Base-by-base conservation (phyloP, 2,888 invertebrate species). In the Caenorhabditis imperialis region DNA sequence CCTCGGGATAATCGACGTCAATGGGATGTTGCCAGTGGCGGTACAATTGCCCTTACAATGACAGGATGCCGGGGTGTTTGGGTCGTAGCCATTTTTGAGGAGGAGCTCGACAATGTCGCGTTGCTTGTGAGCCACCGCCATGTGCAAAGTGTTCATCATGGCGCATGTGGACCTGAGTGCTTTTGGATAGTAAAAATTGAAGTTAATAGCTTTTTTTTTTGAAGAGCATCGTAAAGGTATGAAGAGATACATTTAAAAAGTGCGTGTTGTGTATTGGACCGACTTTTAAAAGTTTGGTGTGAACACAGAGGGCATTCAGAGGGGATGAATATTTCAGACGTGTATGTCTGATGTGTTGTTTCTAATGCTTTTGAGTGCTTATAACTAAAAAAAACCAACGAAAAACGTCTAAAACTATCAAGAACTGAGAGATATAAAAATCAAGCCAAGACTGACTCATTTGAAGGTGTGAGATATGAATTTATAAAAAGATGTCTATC, bases 111-210 rank as follows among this genome's bases (percentile, higher is more conserved):
- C 86, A 47, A 88, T 86, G 48, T 87, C 87, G 35, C 90, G 86
- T 18, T 92, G 90, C 53, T 90, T 90, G 85, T 91, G 90, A 75
- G 91, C 91, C 51, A 92, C 90, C n/a, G 91, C 91, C 81, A 91
- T 88, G 87, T 92, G 91, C 22, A 91, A 88, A 38, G 91, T 91
- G 84, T 86, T 86, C 79, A 85, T 79, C 47, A 84, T 81, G 3
- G 86, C 86, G 65, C 86, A 86, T 7, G 82, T 84, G 7, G 85
- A 85, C 38, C 79, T 75, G 58, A 47, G 78, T 20, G 22, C 37
- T 33, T 8, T 35, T 1, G 20, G n/a, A n/a, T n/a, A n/a, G n/a
- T n/a, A n/a, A n/a, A n/a, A n/a, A n/a, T n/a, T n/a, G n/a, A n/a
- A n/a, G n/a, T n/a, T n/a, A n/a, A n/a, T n/a, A n/a, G n/a, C n/a